phyloP scores from a whole-genome alignment of 1,140 invertebrate genomes.

The Pachyrhynchus sulphureomaculatus region DNA sequence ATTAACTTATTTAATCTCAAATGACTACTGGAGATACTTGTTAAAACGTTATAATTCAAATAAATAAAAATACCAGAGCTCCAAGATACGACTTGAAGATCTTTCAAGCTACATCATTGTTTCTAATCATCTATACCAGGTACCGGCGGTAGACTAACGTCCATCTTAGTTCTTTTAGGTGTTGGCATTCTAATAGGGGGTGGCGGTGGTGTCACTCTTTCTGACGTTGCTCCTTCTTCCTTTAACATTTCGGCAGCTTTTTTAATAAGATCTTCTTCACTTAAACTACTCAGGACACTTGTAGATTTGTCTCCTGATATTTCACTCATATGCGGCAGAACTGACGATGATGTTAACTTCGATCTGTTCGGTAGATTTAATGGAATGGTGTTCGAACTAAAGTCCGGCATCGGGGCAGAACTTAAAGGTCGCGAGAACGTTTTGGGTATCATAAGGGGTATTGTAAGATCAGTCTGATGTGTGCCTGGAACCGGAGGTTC shows the following conservation, averaged over 20 bases:
- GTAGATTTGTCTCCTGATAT: slow-evolving; percentile 35
- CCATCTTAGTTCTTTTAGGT: slow-evolving; percentile 10
- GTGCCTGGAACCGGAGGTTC: slow-evolving; percentile 9
- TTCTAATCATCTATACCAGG: slow-evolving; percentile 32
- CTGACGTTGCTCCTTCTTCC: slow-evolving; percentile 31
- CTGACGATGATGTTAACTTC: slow-evolving; percentile 33
- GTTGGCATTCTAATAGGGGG: background rate
- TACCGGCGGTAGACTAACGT: slow-evolving; percentile 28
- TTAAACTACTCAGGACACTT: slow-evolving; percentile 56
- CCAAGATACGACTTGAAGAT: no score
- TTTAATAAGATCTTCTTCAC: slow-evolving; percentile 58
- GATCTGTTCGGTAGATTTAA: slow-evolving; percentile 50
- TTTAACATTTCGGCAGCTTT: slow-evolving; percentile 61
- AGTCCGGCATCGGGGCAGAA: background rate
- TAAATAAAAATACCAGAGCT: no score
- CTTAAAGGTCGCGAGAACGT: slow-evolving; percentile 41
- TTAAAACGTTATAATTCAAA: no score
- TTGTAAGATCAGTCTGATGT: slow-evolving; percentile 45
- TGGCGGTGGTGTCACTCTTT: background rate
- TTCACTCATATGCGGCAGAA: slow-evolving; percentile 10
- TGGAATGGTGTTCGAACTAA: slow-evolving; percentile 44
- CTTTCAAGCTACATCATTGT: no score
- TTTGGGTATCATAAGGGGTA: slow-evolving; percentile 50
- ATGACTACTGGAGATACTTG: no score
- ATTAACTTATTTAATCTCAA: no score